A percentile compares a stretch with the other conserved stretches of the same genome.
phyloP scores from a whole-genome alignment of 2,888 invertebrate species.

The Lordiphosa andalusiaca region DNA sequence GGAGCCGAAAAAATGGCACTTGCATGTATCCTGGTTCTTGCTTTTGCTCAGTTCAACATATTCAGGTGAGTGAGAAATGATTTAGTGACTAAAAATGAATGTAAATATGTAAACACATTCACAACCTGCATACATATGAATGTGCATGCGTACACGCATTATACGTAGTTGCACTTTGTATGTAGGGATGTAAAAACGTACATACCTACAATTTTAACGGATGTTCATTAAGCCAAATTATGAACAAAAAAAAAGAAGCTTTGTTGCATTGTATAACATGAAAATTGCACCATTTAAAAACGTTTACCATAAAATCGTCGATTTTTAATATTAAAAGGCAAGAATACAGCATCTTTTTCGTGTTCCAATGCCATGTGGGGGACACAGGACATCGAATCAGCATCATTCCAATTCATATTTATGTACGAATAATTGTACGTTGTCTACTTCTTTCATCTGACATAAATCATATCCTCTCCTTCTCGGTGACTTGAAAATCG shows the following conservation, averaged over 20 bases:
- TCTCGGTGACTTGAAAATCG: no score
- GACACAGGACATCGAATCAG: no score
- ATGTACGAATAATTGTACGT: no score
- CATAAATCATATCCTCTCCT: no score
- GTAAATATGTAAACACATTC: slow-evolving; percentile 4
- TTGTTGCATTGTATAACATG: not conserved
- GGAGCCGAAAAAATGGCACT: slow-evolving; percentile 58
- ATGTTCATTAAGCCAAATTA: not conserved
- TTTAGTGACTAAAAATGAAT: not conserved
- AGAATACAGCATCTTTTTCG: no score
- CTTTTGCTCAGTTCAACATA: slow-evolving; percentile 71
- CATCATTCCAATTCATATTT: no score
- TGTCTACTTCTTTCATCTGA: no score
- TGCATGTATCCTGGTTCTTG: slow-evolving; percentile 67
- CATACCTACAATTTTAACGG: not conserved
- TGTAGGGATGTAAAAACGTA: not conserved
- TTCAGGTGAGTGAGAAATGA: slow-evolving; percentile 65
- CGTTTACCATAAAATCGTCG: no score
- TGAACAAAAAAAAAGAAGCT: not conserved
- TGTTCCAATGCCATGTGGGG: no score
- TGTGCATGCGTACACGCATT: not conserved
- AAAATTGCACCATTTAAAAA: no score
- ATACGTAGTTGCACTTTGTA: not conserved
- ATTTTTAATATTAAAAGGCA: no score
- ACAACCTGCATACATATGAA: not conserved